Evolutionary conservation across 2,113 vertebrate genomes (phyloP).

Genomic region (Odocoileus hemionus): DNA sequence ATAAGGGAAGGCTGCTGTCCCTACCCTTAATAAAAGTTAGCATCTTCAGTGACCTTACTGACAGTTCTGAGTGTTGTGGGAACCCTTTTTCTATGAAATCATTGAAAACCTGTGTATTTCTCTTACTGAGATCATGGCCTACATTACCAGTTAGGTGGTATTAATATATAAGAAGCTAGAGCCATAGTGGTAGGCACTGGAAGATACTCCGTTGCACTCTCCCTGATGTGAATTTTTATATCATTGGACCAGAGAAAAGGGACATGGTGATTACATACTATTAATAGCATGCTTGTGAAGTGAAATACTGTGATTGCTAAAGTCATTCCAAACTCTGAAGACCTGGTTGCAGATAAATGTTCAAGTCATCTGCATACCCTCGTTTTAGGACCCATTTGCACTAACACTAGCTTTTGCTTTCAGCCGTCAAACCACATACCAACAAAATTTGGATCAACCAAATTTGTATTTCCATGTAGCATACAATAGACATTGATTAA

Average conservation of each 20-base stretch:
- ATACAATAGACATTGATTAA: slow-evolving; percentile 26
- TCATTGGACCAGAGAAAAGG: neutral
- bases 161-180: slow-evolving; percentile 7
- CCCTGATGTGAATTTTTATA: neutral
- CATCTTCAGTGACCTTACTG: neutral
- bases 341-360: slow-evolving; percentile 44
- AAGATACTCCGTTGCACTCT: neutral
- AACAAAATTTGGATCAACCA: slow-evolving; percentile 20
- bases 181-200: neutral
- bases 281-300: neutral
- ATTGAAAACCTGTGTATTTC: slow-evolving; percentile 11
- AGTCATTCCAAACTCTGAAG: slow-evolving; percentile 34
- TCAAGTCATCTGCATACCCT: neutral
- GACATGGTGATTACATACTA: neutral
- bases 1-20: neutral
- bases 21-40: neutral
- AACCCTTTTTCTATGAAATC: neutral
- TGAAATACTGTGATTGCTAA: slow-evolving; percentile 27
- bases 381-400: slow-evolving; percentile 19
- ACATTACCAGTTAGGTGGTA: neutral
- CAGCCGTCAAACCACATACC: neutral
- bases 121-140: neutral
- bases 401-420: slow-evolving; percentile 39
- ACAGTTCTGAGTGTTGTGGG: neutral
- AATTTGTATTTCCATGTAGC: slow-evolving; percentile 22